Base-by-base conservation (phyloP, 2,888 invertebrate genomes). In the Synergus umbraculus region DNA sequence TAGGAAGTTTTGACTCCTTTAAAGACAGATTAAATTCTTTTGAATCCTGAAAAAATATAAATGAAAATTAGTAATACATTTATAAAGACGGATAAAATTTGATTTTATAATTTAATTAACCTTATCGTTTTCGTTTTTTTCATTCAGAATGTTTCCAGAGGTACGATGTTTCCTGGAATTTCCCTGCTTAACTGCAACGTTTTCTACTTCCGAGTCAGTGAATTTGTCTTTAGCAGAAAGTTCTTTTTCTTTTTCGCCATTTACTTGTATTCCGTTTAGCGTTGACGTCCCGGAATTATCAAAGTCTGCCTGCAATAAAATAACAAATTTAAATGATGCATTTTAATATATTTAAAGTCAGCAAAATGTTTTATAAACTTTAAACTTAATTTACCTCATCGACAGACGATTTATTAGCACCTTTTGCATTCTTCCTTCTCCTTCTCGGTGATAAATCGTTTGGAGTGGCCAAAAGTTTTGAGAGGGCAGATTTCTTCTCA, bases 11-110 rank as follows among this genome's bases (percentile, higher is more conserved):
- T 12, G 7, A 22, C 15, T 69, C 29, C 10, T 46, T 29, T 15
- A 69, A 49, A 1, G 69, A 69, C 15, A 12, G 9, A 18, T 49
- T 46, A 4, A 69, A 46, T 58, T 3, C 18, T 9, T 18, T 18
- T 9, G 44, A 69, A 46, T 69, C 69, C 69, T 67, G 64, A 8
- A 12, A 22, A 67, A 22, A 67, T 44, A 13, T 58, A n/a, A 58
- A 3, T 58, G 8, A 67, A 13, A 43, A 65, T 65, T 15, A 37
- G n/a, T 2, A 41, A 65, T 41, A 63, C 10, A 63, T 22, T 63
- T 63, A 29, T 4, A 29, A 29, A 63, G 10, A 9, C 29, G 29
- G 29, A 13, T 29, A 8, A 22, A 63, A 49, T 3, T 15, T 8
- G 12, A 4, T 13, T 44, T 22, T 15, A 46, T 29, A 8, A 65